Base-by-base conservation (phyloP, 2,113 vertebrate genomes). In the Neomonachus schauinslandi region DNA sequence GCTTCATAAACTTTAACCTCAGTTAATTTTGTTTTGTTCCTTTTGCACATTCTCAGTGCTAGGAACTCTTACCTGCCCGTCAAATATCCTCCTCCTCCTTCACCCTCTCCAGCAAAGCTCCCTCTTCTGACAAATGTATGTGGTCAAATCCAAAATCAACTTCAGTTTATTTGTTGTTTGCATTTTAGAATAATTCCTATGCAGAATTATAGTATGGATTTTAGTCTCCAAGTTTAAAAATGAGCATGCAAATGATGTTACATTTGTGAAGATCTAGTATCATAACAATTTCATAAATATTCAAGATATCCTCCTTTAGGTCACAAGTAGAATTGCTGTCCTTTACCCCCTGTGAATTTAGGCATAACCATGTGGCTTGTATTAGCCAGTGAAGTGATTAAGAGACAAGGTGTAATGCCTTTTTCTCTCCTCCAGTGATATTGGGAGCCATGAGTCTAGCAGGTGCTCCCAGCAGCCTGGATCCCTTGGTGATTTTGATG, bases 61-160 rank as follows among this genome's bases (percentile, higher is more conserved):
- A 91, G 92, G 94, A 69, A 69, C 55, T 92, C 84, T 91, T 46
- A 83, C 83, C 46, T 90, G 36, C 89, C 92, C 74, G 31, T 49
- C 90, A 91, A 76, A 86, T 83, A 26, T 4, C 63, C 51, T 97
- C 72, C 28, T 85, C 55, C 93, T 89, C 59, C 94, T 91, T 96
- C 67, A 74, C n/a, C 63, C 8, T 80, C 63, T 61, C 55, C 88
- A 86, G 39, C 46, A 97, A 94, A 82, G 53, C 8, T 67, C 63
- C 69, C 81, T 95, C 28, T 96, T 91, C 92, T 89, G 22, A 93
- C 77, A 97, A 96, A 57, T 21, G 5, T 2, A 0, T 89, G 22
- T 28, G 24, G 65, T 89, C 82, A 93, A 89, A 91, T 94, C 46
- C 77, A 92, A 97, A 97, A 71, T 94, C 92, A 95, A 42, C 46